These are phyloP conservation scores for Plecotus auritus DNA, from an alignment of 2,113 vertebrate species.

Conservation along the genomic window DNA sequence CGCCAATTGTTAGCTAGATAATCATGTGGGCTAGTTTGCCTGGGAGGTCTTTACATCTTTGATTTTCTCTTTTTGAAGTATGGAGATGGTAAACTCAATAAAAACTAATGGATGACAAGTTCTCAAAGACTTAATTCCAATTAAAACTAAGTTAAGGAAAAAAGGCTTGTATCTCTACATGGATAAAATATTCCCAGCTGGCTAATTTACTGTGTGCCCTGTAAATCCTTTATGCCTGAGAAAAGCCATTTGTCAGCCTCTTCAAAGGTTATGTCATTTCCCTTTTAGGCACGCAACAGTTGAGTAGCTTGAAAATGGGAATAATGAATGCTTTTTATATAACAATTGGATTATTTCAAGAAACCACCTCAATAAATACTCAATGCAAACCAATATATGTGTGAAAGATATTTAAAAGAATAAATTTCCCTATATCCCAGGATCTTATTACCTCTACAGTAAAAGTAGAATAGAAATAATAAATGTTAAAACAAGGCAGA, in stretches of 20 bases:
- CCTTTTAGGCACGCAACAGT: not conserved
- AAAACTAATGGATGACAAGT: not conserved
- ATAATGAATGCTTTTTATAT: slow-evolving; percentile 3
- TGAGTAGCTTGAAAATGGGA: slow-evolving; percentile 28
- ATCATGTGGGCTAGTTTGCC: not conserved
- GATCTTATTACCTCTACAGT: not conserved
- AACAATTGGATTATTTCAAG: slow-evolving; percentile 13
- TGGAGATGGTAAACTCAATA: not conserved
- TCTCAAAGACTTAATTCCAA: slow-evolving; percentile 33
- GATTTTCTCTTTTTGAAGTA: slow-evolving; percentile 10
- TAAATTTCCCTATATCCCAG: not conserved
- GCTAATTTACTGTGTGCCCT: slow-evolving; percentile 16
- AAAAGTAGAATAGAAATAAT: not conserved
- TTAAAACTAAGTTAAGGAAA: slow-evolving; percentile 27
- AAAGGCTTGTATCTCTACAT: not conserved
- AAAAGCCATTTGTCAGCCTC: not conserved
- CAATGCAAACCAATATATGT: not conserved
- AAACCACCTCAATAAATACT: not conserved
- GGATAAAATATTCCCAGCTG: not conserved
- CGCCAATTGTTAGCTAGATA: slow-evolving; percentile 1
- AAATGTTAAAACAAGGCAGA: not conserved
- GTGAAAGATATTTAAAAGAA: not conserved
- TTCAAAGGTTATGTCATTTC: slow-evolving; percentile 38
- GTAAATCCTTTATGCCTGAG: slow-evolving; percentile 37
- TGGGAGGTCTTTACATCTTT: not conserved